A percentile compares a stretch with the other conserved stretches of the same genome.
phyloP scores from a whole-genome alignment of 2,113 vertebrate genomes.

The Eulacestoma nigropectus region DNA sequence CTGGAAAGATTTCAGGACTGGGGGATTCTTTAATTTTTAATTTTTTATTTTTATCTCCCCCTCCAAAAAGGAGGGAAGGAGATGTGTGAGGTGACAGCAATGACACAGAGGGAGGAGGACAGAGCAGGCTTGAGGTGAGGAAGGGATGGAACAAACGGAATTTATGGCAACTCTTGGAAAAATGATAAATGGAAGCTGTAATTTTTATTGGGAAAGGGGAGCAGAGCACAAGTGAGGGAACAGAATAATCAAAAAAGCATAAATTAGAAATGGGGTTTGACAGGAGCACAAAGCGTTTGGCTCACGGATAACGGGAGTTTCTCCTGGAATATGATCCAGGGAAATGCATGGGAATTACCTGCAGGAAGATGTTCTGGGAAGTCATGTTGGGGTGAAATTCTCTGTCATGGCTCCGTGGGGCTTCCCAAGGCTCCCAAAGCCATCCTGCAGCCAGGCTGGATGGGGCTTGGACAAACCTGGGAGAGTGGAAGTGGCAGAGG shows the following conservation, averaged over 20 bases:
- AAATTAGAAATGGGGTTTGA: neutral
- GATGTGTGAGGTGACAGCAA: neutral
- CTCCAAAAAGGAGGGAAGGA: neutral
- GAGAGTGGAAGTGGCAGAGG: neutral
- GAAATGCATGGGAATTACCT: neutral
- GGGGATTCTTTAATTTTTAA: neutral
- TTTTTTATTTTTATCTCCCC: neutral
- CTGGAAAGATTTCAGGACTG: neutral
- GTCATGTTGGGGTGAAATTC: neutral
- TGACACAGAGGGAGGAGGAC: neutral
- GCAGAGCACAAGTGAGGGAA: neutral
- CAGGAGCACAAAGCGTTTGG: neutral
- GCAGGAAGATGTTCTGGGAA: neutral
- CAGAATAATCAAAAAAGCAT: constrained; percentile 8
- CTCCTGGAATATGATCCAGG: neutral
- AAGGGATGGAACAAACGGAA: neutral
- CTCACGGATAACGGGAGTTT: neutral
- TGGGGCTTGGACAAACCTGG: neutral
- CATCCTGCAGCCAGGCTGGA: neutral
- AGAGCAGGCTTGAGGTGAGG: neutral
- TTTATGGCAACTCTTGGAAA: neutral
- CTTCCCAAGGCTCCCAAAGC: neutral
- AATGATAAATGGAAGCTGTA: constrained; percentile 10
- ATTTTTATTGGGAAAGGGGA: neutral
- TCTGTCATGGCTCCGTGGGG: neutral